Evolutionary conservation across 2,113 vertebrate species (phyloP).

Genomic region (Cheilinus undulatus): DNA sequence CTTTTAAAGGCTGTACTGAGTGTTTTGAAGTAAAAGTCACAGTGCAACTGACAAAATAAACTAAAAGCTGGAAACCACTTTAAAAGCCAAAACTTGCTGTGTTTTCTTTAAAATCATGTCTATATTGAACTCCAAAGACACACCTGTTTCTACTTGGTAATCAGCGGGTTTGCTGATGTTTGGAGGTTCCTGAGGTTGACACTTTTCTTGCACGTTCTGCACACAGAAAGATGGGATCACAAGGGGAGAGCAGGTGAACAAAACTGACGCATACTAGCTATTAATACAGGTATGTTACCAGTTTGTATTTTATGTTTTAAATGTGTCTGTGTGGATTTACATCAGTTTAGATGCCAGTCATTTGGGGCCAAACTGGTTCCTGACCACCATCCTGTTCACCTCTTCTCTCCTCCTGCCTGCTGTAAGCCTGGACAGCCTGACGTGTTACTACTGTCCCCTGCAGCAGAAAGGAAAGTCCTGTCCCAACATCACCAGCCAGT

Average conservation of each 20-base stretch:
- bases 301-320: background rate
- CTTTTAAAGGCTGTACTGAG: background rate
- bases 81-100: background rate
- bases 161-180: slow-evolving; percentile 32
- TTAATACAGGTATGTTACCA: background rate
- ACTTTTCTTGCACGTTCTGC: rapidly evolving
- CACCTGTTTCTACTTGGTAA: slow-evolving; percentile 66
- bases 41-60: slow-evolving; percentile 25
- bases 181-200: slow-evolving; percentile 9
- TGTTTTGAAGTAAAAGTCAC: background rate
- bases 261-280: background rate
- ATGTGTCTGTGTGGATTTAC: slow-evolving; percentile 16
- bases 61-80: background rate
- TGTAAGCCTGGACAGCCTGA: slow-evolving; percentile 39
- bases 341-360: background rate
- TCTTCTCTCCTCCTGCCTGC: slow-evolving; percentile 27
- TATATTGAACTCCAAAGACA: background rate
- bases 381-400: slow-evolving; percentile 40
- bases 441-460: slow-evolving; percentile 74
- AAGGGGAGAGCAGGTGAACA: slow-evolving; percentile 57
- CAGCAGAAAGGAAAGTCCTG: slow-evolving; percentile 54
- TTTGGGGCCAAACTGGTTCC: slow-evolving; percentile 18
- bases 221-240: slow-evolving; percentile 43
- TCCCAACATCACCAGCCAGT: slow-evolving; percentile 55
- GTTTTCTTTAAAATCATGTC: background rate